These are phyloP conservation scores for Zaprionus obscuricornis DNA, from an alignment of 2,888 invertebrate genomes.

Conservation along the genomic window DNA sequence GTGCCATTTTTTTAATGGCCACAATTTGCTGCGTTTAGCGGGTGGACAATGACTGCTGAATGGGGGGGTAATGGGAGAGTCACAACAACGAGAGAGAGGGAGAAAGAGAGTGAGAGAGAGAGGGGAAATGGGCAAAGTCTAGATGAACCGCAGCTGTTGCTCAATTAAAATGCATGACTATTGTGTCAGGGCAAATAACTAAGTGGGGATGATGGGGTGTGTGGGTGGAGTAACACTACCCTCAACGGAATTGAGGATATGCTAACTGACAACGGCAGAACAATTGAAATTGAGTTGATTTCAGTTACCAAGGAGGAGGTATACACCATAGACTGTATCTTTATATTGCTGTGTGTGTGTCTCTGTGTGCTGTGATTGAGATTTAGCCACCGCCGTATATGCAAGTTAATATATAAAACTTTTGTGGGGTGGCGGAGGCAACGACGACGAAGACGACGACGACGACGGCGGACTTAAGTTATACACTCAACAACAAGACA, in stretches of 20 bases:
- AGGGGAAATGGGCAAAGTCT: too few species aligned
- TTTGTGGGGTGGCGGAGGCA: too few species aligned
- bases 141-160: conserved; percentile 76
- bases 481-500: conserved; percentile 62
- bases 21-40: conserved; percentile 73
- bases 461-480: conserved; percentile 59
- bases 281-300: conserved; percentile 65
- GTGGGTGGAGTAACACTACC: conserved; percentile 12
- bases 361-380: conserved; percentile 58
- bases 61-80: neutral
- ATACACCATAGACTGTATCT: neutral
- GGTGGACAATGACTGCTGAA: conserved; percentile 11
- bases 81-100: neutral
- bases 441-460: too few species aligned
- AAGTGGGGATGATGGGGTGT: conserved; percentile 6
- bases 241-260: too few species aligned
- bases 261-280: conserved; percentile 63
- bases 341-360: neutral
- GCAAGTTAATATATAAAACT: conserved; percentile 52
- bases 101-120: neutral
- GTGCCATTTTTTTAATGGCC: conserved; percentile 65
- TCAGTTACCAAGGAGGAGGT: conserved; percentile 11
- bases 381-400: conserved; percentile 35
- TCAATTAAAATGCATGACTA: conserved; percentile 76
- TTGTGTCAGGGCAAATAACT: conserved; percentile 72